A percentile compares a stretch with the other conserved stretches of the same genome.
Evolutionary conservation across 2,797 vertebrate species (phyloP).

Genomic region (Rhinichthys osculus): DNA sequence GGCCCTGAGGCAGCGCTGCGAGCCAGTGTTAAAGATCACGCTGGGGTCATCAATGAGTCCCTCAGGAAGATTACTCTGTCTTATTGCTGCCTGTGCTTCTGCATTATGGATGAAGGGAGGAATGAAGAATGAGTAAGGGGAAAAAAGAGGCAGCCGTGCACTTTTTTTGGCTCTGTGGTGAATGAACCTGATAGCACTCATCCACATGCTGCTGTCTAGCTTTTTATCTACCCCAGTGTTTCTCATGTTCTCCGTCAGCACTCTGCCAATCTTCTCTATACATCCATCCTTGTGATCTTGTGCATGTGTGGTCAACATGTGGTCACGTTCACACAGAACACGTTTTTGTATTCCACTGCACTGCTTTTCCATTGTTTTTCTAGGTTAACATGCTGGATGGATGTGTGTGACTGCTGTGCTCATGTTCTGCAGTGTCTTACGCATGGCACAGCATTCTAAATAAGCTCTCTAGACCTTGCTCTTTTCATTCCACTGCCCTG

Average conservation of each 20-base stretch:
- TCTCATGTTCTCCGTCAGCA: background rate
- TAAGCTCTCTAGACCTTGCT: background rate
- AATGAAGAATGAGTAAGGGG: conserved; percentile 33
- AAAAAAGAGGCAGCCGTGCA: conserved; percentile 32
- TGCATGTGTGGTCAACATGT: conserved; percentile 12
- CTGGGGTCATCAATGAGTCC: conserved; percentile 54
- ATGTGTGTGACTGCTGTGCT: conserved; percentile 8
- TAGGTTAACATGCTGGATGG: background rate
- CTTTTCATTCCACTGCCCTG: background rate
- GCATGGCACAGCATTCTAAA: background rate
- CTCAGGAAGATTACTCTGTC: conserved; percentile 56
- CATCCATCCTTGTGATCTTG: background rate
- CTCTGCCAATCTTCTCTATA: conserved; percentile 12
- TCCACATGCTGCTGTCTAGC: background rate
- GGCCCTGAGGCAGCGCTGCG: conserved; percentile 14
- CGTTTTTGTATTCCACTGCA: background rate
- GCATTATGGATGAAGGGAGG: conserved; percentile 50
- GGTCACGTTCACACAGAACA: background rate
- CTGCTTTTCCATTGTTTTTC: background rate
- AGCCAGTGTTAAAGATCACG: conserved; percentile 49
- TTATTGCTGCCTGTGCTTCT: conserved; percentile 49
- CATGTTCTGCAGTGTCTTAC: background rate
- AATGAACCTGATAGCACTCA: conserved; percentile 48
- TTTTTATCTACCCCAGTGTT: background rate
- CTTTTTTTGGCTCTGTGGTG: background rate